Percentiles rank a stretch among this genome's conserved stretches.
phyloP scores from a whole-genome alignment of 2,797 vertebrate species.

The Schizopygopsis pylzovi region DNA sequence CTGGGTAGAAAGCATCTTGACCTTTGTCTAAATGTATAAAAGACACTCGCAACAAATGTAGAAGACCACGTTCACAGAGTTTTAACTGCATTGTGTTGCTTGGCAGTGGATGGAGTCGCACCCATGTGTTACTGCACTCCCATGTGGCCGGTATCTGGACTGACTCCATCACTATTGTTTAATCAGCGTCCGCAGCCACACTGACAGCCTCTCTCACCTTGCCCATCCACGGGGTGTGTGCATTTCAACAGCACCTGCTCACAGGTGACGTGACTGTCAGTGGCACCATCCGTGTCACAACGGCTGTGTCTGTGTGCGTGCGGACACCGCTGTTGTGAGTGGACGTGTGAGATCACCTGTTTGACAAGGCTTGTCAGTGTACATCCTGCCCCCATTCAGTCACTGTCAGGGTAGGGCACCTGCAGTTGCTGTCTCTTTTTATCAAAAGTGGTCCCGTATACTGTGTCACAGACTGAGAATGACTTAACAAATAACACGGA shows the following conservation, averaged over 20 bases:
- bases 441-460: slow-evolving; percentile 74
- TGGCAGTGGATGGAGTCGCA: slow-evolving; percentile 19
- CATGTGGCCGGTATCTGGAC: slow-evolving; percentile 38
- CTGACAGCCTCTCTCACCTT: slow-evolving; percentile 56
- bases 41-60: slow-evolving; percentile 25
- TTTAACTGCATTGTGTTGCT: slow-evolving; percentile 4
- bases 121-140: slow-evolving; percentile 28
- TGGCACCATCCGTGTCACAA: slow-evolving; percentile 69
- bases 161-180: slow-evolving; percentile 42
- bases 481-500: slow-evolving; percentile 74
- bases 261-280: slow-evolving; percentile 72
- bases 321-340: slow-evolving; percentile 51
- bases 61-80: neutral
- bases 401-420: slow-evolving; percentile 78
- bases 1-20: slow-evolving; percentile 33
- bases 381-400: slow-evolving; percentile 81
- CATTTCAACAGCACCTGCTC: slow-evolving; percentile 59
- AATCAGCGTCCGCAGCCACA: slow-evolving; percentile 31
- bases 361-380: slow-evolving; percentile 74
- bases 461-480: slow-evolving; percentile 74
- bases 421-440: slow-evolving; percentile 74
- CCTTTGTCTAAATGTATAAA: slow-evolving; percentile 36
- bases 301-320: slow-evolving; percentile 54
- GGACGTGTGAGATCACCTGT: slow-evolving; percentile 59
- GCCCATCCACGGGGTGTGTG: slow-evolving; percentile 34